Evolutionary conservation across 2,888 invertebrate species (phyloP).

Genomic region (Busseola fusca): DNA sequence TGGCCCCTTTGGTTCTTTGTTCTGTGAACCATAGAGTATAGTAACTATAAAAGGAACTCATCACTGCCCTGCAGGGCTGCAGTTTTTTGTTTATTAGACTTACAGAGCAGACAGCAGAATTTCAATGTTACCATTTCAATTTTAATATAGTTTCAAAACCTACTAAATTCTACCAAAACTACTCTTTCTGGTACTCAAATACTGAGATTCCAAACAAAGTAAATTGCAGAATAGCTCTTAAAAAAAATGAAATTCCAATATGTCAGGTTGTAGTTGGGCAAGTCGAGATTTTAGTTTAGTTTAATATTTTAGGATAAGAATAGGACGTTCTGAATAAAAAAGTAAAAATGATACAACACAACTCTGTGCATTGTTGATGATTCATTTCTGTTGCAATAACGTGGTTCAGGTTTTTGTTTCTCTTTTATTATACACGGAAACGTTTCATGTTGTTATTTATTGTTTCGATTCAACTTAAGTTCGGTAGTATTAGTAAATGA

Average conservation of each 20-base stretch:
- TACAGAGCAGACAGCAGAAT: no score
- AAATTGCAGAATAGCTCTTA: conserved; percentile 17
- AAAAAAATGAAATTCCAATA: conserved; percentile 75
- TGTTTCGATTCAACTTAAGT: conserved; percentile 73
- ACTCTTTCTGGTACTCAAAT: conserved; percentile 30
- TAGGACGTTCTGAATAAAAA: conserved; percentile 69
- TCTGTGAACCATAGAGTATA: neutral
- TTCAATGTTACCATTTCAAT: conserved; percentile 10
- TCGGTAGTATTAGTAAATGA: conserved; percentile 67
- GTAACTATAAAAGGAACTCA: no score
- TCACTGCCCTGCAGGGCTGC: no score
- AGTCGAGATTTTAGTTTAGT: conserved; percentile 72
- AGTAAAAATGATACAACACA: conserved; percentile 65
- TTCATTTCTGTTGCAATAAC: conserved; percentile 61
- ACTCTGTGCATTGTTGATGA: conserved; percentile 59
- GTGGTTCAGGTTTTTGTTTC: conserved; percentile 62
- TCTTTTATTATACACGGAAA: conserved; percentile 62
- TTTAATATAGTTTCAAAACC: neutral
- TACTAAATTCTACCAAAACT: conserved; percentile 12
- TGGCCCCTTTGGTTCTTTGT: neutral
- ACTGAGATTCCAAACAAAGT: conserved; percentile 39
- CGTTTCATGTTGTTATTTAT: conserved; percentile 80
- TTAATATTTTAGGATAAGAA: conserved; percentile 69
- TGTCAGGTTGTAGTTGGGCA: conserved; percentile 77
- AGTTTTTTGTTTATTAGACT: no score